phyloP scores from a whole-genome alignment of 2,113 vertebrate genomes.

The Columba janthina region DNA sequence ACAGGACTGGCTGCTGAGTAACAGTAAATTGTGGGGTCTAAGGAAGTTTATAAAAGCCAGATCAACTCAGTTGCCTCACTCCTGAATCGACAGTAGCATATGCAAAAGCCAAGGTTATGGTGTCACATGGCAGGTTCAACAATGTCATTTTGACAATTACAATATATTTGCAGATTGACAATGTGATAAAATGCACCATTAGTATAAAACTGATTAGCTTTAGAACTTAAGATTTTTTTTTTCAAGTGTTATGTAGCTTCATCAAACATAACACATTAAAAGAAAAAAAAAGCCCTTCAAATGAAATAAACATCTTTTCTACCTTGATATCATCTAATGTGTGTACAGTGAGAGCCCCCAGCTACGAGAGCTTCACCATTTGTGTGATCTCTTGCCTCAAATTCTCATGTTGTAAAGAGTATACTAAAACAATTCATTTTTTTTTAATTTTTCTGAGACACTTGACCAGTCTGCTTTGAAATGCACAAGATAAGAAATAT shows the following conservation, averaged over 20 bases:
- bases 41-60: slow-evolving; percentile 8
- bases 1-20: slow-evolving; percentile 10
- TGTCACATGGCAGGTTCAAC: neutral
- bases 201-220: neutral
- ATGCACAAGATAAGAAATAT: neutral
- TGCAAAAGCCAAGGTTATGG: slow-evolving; percentile 24
- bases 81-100: neutral
- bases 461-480: neutral
- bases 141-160: neutral
- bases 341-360: neutral
- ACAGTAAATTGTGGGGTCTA: neutral
- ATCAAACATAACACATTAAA: neutral
- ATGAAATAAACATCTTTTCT: neutral
- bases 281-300: neutral
- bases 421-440: neutral
- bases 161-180: neutral
- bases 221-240: neutral
- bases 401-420: neutral
- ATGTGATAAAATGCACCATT: neutral
- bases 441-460: neutral
- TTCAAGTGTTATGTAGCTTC: neutral
- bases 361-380: neutral
- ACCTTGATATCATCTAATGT: neutral
- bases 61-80: neutral
- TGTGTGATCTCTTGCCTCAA: neutral